phyloP scores from a whole-genome alignment of 2,113 vertebrate genomes.

The Tragelaphus strepsiceros region DNA sequence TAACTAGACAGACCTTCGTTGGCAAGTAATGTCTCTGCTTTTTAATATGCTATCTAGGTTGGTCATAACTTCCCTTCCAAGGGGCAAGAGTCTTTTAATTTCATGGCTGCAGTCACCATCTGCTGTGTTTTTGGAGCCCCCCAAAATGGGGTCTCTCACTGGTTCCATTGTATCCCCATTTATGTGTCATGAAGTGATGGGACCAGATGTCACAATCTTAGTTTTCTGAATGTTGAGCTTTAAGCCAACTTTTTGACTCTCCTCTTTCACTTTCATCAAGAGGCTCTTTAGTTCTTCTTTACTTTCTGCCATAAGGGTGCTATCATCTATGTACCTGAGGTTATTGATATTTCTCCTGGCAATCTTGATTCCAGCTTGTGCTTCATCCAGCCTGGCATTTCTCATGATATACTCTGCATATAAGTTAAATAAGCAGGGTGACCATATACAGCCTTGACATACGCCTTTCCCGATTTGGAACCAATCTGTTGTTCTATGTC shows the following conservation, averaged over 20 bases:
- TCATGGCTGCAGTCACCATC: not conserved
- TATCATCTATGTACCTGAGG: not conserved
- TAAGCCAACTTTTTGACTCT: not conserved
- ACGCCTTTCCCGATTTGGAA: not conserved
- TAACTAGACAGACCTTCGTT: not conserved
- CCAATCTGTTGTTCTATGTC: not conserved
- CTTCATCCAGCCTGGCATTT: not conserved
- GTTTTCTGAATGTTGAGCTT: not conserved
- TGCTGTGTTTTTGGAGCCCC: not conserved
- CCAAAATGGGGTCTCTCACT: not conserved
- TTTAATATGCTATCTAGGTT: not conserved
- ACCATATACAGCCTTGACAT: not conserved
- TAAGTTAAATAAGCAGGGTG: not conserved
- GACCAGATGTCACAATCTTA: not conserved
- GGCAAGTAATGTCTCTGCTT: not conserved
- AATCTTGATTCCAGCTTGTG: not conserved
- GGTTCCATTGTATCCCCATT: not conserved
- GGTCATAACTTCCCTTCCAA: not conserved
- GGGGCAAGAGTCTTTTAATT: not conserved
- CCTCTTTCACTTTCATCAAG: not conserved
- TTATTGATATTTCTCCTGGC: not conserved
- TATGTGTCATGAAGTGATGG: not conserved
- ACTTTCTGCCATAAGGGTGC: not conserved
- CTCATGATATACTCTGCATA: not conserved
- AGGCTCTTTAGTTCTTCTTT: not conserved